phyloP scores from a whole-genome alignment of 2,113 vertebrate genomes.

The Lynx canadensis region DNA sequence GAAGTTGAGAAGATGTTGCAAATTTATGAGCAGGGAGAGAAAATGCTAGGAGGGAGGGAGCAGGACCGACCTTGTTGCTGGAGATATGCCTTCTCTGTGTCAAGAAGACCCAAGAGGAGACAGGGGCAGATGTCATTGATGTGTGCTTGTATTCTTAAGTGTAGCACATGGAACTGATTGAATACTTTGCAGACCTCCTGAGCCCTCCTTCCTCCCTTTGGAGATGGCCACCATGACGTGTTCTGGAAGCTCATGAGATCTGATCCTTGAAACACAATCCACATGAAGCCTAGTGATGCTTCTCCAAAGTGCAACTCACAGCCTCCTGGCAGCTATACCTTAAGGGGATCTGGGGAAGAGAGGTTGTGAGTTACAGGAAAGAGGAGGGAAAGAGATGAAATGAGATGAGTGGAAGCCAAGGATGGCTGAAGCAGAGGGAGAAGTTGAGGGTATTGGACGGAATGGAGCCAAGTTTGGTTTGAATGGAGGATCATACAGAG shows the following conservation, averaged over 20 bases:
- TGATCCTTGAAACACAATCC: neutral
- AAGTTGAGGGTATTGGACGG: neutral
- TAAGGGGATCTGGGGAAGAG: neutral
- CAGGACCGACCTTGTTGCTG: neutral
- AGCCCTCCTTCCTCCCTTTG: too few species aligned
- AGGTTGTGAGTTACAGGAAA: neutral
- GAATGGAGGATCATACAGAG: neutral
- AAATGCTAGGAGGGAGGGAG: neutral
- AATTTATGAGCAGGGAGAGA: neutral
- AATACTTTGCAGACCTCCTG: too few species aligned
- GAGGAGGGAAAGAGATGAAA: neutral
- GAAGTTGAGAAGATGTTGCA: neutral
- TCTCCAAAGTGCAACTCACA: neutral
- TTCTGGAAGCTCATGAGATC: neutral
- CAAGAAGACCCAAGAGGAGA: neutral
- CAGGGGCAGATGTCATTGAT: neutral
- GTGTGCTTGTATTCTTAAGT: neutral
- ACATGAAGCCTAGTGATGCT: neutral
- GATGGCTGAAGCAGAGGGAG: neutral
- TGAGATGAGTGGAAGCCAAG: neutral
- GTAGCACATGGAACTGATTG: too few species aligned
- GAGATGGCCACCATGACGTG: too few species aligned
- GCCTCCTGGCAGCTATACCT: neutral
- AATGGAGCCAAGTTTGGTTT: neutral
- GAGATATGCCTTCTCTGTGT: neutral